Percentiles rank a stretch among this genome's conserved stretches.
Evolutionary conservation across 2,888 invertebrate species (phyloP).

Genomic region (Dendrolimus pini): DNA sequence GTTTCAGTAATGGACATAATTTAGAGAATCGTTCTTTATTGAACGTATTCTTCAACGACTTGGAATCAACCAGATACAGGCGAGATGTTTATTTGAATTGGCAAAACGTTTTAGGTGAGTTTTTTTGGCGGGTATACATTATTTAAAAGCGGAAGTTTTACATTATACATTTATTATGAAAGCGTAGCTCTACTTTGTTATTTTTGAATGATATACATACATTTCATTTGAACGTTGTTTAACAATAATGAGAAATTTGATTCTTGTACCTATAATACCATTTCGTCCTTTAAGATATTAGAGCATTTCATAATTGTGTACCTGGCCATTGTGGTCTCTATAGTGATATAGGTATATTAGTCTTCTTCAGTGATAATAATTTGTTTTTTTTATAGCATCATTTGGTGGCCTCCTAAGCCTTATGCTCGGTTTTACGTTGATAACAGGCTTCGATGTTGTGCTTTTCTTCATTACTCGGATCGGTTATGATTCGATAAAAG

Average conservation of each 20-base stretch:
- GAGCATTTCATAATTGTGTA: too few species aligned
- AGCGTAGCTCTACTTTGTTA: neutral
- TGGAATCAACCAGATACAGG: constrained; percentile 80
- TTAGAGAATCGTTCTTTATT: constrained; percentile 74
- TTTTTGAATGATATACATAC: too few species aligned
- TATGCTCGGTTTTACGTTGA: constrained; percentile 82
- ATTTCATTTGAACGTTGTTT: too few species aligned
- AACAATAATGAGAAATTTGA: too few species aligned
- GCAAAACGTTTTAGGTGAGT: constrained; percentile 81
- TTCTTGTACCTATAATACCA: too few species aligned
- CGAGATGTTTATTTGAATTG: constrained; percentile 82
- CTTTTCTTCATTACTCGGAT: constrained; percentile 78
- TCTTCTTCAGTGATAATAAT: too few species aligned
- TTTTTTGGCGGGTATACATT: constrained; percentile 4
- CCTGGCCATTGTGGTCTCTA: too few species aligned
- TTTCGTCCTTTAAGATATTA: too few species aligned
- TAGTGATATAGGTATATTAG: too few species aligned
- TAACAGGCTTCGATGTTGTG: constrained; percentile 80
- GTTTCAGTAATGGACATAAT: constrained; percentile 56
- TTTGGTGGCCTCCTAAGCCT: constrained; percentile 80
- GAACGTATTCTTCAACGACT: constrained; percentile 80
- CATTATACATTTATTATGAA: neutral
- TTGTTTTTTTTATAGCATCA: neutral
- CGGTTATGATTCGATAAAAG: constrained; percentile 38
- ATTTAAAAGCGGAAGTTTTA: neutral